Conservation (phyloP, 2,797 vertebrate species). For the Sebastes iracundus region DNA sequence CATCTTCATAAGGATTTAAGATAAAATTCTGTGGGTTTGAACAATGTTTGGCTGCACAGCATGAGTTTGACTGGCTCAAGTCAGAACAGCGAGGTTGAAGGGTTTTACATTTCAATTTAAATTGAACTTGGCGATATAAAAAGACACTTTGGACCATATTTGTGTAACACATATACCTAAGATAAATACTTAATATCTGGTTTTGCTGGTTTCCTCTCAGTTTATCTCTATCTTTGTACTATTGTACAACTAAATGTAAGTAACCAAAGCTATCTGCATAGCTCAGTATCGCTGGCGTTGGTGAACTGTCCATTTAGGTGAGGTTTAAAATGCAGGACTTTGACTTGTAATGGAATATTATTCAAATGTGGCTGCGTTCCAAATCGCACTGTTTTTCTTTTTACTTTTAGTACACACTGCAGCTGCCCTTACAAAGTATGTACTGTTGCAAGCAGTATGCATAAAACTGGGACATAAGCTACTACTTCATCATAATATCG, state of each 20-base stretch:
- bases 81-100: background rate
- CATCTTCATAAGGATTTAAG: background rate
- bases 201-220: background rate
- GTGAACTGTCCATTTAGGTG: background rate
- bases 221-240: background rate
- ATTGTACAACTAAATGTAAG: background rate
- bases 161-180: background rate
- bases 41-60: background rate
- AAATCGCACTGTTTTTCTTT: too few relatives aligned
- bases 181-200: background rate
- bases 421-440: too few relatives aligned
- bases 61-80: background rate
- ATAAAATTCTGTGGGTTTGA: background rate
- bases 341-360: background rate
- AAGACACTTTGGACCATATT: background rate
- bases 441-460: too few relatives aligned
- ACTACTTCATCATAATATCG: background rate
- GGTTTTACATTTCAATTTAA: background rate
- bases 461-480: background rate
- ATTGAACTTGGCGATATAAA: background rate
- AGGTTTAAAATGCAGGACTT: background rate
- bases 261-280: background rate
- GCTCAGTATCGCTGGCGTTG: background rate
- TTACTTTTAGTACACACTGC: too few relatives aligned
- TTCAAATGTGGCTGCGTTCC: background rate